Evolutionary conservation across 2,113 vertebrate species (phyloP).

Genomic region (Semnornis frantzii): DNA sequence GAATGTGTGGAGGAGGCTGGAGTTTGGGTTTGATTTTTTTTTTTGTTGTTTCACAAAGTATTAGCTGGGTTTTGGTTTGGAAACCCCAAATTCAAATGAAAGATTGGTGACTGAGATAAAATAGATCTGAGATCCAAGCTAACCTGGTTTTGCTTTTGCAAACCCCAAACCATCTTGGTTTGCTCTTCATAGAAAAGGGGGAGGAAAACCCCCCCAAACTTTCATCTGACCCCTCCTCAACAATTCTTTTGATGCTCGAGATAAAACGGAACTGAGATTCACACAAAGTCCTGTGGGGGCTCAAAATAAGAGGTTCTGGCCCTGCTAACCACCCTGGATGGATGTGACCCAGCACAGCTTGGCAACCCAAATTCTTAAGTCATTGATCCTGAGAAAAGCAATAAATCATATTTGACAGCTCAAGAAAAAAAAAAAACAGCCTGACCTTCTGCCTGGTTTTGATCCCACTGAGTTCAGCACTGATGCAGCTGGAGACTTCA

Average conservation of each 20-base stretch:
- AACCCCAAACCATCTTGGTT: slow-evolving; percentile 43
- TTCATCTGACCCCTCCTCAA: slow-evolving; percentile 54
- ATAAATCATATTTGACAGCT: slow-evolving; percentile 56
- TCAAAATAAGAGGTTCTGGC: not conserved
- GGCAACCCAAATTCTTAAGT: slow-evolving; percentile 11
- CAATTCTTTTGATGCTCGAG: slow-evolving; percentile 42
- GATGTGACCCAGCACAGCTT: not conserved
- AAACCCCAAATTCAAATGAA: slow-evolving; percentile 55
- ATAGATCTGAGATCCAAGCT: slow-evolving; percentile 32
- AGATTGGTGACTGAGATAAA: slow-evolving; percentile 61
- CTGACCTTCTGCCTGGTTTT: slow-evolving; percentile 3
- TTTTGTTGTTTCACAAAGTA: not conserved
- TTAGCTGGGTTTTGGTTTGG: slow-evolving; percentile 60
- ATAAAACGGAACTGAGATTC: not conserved
- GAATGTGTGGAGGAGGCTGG: slow-evolving; percentile 66
- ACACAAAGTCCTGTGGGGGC: not conserved
- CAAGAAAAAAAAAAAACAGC: not conserved
- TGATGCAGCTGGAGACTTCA: slow-evolving; percentile 22
- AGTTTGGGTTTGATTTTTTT: slow-evolving; percentile 18
- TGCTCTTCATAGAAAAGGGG: slow-evolving; percentile 24
- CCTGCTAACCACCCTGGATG: not conserved
- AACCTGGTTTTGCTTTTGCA: not conserved
- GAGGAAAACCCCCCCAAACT: slow-evolving; percentile 44
- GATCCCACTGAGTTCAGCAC: not conserved
- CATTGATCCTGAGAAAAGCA: slow-evolving; percentile 29